A percentile compares a stretch with the other conserved stretches of the same genome.
Evolutionary conservation across 2,888 invertebrate species (phyloP).

Genomic region (Luperina testacea): DNA sequence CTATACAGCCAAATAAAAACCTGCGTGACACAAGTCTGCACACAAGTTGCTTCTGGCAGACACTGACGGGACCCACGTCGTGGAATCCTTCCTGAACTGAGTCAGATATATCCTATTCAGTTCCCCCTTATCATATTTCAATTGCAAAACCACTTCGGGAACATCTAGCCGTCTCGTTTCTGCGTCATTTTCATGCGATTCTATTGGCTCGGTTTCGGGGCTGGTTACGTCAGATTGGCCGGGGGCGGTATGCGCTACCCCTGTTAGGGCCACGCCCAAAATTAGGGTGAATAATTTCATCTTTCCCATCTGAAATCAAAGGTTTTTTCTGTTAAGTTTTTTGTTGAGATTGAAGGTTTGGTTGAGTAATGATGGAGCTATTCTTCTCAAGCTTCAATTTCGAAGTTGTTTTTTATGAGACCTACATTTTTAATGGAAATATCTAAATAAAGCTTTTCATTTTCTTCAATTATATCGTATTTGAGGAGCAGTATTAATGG

Average conservation of each 20-base stretch:
- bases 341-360: slow-evolving; percentile 37
- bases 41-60: slow-evolving; percentile 79
- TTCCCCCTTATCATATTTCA: slow-evolving; percentile 86
- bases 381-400: slow-evolving; percentile 29
- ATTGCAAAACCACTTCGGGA: slow-evolving; percentile 85
- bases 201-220: slow-evolving; percentile 74
- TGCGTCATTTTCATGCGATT: slow-evolving; percentile 55
- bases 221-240: slow-evolving; percentile 75
- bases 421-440: slow-evolving; percentile 16
- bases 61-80: slow-evolving; percentile 79
- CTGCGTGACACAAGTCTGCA: slow-evolving; percentile 88
- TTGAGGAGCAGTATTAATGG: not conserved
- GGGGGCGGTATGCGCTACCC: slow-evolving; percentile 66
- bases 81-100: slow-evolving; percentile 82
- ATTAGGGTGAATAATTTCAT: slow-evolving; percentile 76
- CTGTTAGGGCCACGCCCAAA: slow-evolving; percentile 78
- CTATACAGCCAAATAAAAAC: slow-evolving; percentile 74
- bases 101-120: slow-evolving; percentile 88
- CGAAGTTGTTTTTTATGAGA: slow-evolving; percentile 6
- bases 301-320: slow-evolving; percentile 73
- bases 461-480: not conserved
- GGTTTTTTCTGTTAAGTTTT: slow-evolving; percentile 41
- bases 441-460: not conserved
- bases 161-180: slow-evolving; percentile 77
- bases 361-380: slow-evolving; percentile 11